These are phyloP conservation scores for Drosophila gaucha DNA, from an alignment of 2,888 invertebrate genomes.

Conservation along the genomic window DNA sequence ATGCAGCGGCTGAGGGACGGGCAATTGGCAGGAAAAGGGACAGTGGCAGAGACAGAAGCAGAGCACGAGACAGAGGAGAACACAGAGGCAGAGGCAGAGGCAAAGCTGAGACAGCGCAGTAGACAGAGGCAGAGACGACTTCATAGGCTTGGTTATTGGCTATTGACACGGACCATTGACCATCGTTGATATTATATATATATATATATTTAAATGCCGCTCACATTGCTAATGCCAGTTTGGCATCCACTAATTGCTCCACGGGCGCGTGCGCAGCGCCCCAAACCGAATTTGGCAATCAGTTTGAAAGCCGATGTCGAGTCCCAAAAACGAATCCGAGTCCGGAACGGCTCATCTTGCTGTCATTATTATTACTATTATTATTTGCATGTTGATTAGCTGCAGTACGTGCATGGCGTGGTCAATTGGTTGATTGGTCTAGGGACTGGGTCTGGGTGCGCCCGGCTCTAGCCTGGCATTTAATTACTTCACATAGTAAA, in stretches of 20 bases:
- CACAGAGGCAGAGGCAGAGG: not conserved
- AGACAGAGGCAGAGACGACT: not conserved
- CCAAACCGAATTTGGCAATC: conserved; percentile 9
- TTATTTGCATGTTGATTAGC: conserved; percentile 20
- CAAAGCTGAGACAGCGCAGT: not conserved
- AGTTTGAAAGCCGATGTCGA: not conserved
- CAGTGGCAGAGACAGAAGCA: not conserved
- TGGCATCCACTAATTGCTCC: conserved; percentile 18
- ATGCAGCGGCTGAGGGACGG: not conserved
- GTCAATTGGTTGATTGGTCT: conserved; percentile 2
- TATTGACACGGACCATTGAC: not conserved
- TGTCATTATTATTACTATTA: conserved; percentile 23
- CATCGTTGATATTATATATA: no score
- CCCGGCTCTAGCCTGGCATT: not conserved
- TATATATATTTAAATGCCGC: conserved; percentile 41
- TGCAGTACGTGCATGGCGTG: conserved; percentile 27
- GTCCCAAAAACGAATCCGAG: not conserved
- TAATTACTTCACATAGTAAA: conserved; percentile 27
- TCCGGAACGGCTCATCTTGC: no score
- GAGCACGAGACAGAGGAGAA: not conserved
- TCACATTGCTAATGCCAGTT: conserved; percentile 12
- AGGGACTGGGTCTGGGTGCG: conserved; percentile 13
- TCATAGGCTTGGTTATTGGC: not conserved
- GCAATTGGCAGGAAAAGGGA: not conserved
- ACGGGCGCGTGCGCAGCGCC: conserved; percentile 39